Percentiles rank a stretch among this genome's conserved stretches.
Evolutionary conservation across 2,113 vertebrate genomes (phyloP).

Genomic region (Ceyx cyanopectus): DNA sequence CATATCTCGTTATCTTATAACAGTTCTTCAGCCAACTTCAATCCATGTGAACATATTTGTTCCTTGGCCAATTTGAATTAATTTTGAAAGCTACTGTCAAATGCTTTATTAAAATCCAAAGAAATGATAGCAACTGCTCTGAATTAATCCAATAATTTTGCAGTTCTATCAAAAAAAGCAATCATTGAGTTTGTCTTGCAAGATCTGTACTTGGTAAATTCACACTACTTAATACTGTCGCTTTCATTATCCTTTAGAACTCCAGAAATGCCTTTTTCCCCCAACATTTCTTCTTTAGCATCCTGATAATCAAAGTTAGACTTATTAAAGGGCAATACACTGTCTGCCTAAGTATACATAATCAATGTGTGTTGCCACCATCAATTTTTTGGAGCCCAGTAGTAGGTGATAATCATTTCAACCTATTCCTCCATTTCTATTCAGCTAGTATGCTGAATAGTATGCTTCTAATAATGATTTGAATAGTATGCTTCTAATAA

Average conservation of each 20-base stretch:
- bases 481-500: neutral
- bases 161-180: neutral
- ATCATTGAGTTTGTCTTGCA: neutral
- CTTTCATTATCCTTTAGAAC: neutral
- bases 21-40: neutral
- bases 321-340: neutral
- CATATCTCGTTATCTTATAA: neutral
- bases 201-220: neutral
- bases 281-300: neutral
- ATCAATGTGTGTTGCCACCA: neutral
- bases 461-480: too few relatives aligned
- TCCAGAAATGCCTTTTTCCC: neutral
- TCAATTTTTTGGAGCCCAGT: neutral
- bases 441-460: too few relatives aligned
- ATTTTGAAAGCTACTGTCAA: slow-evolving; percentile 12
- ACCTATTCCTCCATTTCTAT: neutral
- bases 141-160: neutral
- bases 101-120: neutral
- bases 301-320: neutral
- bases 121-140: neutral
- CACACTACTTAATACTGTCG: neutral
- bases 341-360: neutral
- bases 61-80: neutral
- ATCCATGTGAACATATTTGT: neutral
- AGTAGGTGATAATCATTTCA: neutral